Base-by-base conservation (phyloP, 2,113 vertebrate species). In the Chrysochloris asiatica region DNA sequence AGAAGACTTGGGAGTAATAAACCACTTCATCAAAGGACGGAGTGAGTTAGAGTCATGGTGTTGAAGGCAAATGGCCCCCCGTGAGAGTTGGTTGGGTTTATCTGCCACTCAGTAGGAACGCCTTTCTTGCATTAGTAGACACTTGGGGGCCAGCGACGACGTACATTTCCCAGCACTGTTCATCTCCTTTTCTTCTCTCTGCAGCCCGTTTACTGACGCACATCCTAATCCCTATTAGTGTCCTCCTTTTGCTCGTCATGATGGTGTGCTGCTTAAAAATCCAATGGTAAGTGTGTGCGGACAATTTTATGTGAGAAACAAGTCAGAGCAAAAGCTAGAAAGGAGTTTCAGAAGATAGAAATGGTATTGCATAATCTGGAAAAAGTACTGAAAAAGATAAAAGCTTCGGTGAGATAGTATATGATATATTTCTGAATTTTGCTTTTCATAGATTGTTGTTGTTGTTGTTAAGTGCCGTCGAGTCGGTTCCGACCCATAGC, bases 201-300 rank as follows among this genome's bases (percentile, higher is more conserved):
- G 83, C 81, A 98, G 98, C 93, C 63, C 69, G 86, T 50, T 10
- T 50, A 11, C 83, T 97, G 67, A 43, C 93, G 0, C 72, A 11
- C 4, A 79, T 96, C 71, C 28, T 97, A 63, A 36, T 92, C 90
- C 83, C 82, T 92, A 67, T 97, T 92, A n/a, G 95, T 21, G 2
- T 97, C 28, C 92, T 95, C 28, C 8, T 95, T 45, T 26, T 95
- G 28, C 11, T 98, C 47, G 10, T 83, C 84, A 92, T 82, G 38
- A 61, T 96, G 36, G 0, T 83, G 1, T 98, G 97, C 71, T 90
- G 43, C 87, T 95, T 97, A 96, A 98, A 97, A 88, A 96, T 95
- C 45, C 94, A 96, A 8, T 96, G 98, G 98, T 98, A 96, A 97
- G 98, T 97, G 45, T 38, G 30, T 19, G 48, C 59, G 73, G 52